phyloP scores from a whole-genome alignment of 2,113 vertebrate genomes.

The Megaceryle torquata region DNA sequence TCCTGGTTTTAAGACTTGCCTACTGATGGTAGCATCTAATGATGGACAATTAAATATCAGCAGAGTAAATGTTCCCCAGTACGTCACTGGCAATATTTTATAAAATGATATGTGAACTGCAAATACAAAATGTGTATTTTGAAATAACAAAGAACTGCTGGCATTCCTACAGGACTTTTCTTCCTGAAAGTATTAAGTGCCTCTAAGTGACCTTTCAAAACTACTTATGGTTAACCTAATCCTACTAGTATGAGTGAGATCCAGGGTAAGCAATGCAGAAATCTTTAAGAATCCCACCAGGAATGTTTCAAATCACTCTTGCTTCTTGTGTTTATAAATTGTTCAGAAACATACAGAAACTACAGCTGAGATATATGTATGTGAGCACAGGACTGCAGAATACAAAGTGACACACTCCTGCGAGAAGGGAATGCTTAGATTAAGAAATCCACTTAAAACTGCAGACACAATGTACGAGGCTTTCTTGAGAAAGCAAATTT shows the following conservation, averaged over 20 bases:
- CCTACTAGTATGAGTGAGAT: background rate
- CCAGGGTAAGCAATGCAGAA: background rate
- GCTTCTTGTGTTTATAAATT: background rate
- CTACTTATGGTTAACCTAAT: background rate
- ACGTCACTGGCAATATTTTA: background rate
- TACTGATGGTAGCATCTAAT: background rate
- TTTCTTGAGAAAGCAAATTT: background rate
- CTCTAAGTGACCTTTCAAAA: background rate
- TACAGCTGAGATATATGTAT: background rate
- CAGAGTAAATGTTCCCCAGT: rapidly evolving
- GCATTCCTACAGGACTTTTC: background rate
- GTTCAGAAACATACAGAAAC: background rate
- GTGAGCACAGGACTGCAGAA: background rate
- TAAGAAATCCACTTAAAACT: background rate
- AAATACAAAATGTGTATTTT: background rate
- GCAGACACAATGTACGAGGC: background rate
- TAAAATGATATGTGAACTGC: background rate
- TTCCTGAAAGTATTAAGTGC: background rate
- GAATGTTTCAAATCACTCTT: background rate
- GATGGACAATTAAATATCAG: background rate
- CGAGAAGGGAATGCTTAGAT: background rate
- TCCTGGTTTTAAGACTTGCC: background rate
- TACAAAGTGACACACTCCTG: background rate
- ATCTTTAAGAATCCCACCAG: background rate
- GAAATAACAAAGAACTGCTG: background rate